Evolutionary conservation across 1,140 invertebrate species (phyloP), one percentile per base, ranked within the genome.

Genomic region (Spodoptera litura): DNA sequence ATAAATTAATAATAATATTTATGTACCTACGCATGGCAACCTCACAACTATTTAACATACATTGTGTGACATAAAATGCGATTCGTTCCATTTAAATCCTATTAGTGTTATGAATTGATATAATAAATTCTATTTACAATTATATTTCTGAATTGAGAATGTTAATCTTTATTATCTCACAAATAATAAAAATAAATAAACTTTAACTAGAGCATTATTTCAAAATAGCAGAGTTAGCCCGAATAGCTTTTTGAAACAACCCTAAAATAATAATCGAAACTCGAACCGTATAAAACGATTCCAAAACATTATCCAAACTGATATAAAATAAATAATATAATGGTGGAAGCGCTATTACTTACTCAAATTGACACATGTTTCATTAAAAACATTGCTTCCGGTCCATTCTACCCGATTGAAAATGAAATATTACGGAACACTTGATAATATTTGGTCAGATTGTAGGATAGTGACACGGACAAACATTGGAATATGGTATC

Each of bases 31-130:
- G 49, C 53, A 20, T 31, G 11, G 25, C 11, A 15, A 11, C 13
- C n/a, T 64, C 38, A 10, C 38, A 44, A 44, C 31, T 68, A 13
- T 20, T 64, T 44, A 6, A 15, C 8, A 10, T 27, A 13, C 49
- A 70, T 70, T 70, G 66, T 53, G 66, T n/a, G 20, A 53, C 25
- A 6, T 44, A 49, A 64, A 64, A 20, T 12, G 49, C 11, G 66
- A 52, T 70, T 70, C 49, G 44, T 70, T 53, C 44, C 66, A 53
- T 70, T 70, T 70, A 27, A 53, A 70, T 52, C 66, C 11, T 70
- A 68, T 70, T 70, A 70, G 25, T 53, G 13, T 31, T 70, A 70
- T 70, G 66, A 70, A 70, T 70, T 53, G 66, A 52, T 70, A 70
- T 70, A 68, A 44, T 52, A 31, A 31, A 53, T 70, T 70, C 53